Evolutionary conservation across 2,113 vertebrate genomes (phyloP).

Genomic region (Plecotus auritus): DNA sequence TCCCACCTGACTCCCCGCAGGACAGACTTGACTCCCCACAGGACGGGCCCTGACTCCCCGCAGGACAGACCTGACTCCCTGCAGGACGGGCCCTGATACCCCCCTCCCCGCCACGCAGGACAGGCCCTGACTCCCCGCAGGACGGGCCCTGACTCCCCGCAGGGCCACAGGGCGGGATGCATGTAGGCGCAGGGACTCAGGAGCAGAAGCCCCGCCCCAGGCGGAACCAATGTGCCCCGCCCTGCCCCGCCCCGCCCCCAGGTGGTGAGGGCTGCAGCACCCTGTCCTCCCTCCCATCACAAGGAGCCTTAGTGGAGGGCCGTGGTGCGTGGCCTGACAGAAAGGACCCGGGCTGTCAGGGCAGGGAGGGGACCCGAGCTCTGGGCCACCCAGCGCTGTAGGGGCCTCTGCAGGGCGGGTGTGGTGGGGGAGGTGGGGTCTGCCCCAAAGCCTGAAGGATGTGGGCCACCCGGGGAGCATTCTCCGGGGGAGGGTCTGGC

Average conservation of each 20-base stretch:
- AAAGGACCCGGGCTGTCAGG: neutral
- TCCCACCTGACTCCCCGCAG: neutral
- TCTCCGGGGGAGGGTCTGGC: neutral
- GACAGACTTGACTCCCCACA: no score
- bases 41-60: neutral
- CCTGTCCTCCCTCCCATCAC: neutral
- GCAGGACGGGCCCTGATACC: neutral
- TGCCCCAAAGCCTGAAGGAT: neutral
- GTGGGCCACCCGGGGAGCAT: neutral
- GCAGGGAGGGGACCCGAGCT: neutral
- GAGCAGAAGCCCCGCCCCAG: neutral
- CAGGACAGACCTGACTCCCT: no score
- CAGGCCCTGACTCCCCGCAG: no score
- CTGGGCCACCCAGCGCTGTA: fast-evolving
- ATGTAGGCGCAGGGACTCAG: fast-evolving
- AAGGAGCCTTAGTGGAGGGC: neutral
- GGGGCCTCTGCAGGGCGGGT: neutral
- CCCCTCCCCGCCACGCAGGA: no score
- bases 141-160: neutral
- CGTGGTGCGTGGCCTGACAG: neutral
- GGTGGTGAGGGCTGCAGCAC: fast-evolving
- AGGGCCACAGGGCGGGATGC: neutral
- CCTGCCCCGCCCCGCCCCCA: neutral
- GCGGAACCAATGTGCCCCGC: neutral
- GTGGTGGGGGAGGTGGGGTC: neutral